Conservation (phyloP, 2,797 vertebrate species). For the Sparidentex hasta region DNA sequence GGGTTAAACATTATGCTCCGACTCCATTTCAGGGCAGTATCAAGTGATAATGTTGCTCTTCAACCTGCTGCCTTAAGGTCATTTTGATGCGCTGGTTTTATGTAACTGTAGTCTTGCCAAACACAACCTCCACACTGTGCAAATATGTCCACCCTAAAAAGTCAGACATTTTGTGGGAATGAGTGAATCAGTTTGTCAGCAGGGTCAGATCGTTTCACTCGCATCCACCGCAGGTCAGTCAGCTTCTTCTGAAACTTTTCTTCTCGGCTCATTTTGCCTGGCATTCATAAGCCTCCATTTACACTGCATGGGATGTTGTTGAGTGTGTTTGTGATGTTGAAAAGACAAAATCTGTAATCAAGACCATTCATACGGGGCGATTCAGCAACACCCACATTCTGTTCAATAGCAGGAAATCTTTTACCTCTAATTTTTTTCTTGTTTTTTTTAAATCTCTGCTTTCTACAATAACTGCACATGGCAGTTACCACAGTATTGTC, state of each 20-base stretch:
- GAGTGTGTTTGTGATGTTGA: too few relatives aligned
- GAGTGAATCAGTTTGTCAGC: conserved; percentile 13
- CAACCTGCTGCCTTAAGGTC: conserved; percentile 14
- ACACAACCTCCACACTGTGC: conserved; percentile 28
- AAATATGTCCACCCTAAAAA: conserved; percentile 16
- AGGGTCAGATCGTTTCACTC: conserved; percentile 1
- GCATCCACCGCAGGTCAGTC: conserved; percentile 25
- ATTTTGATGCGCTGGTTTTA: conserved; percentile 17
- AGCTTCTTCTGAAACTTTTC: conserved; percentile 5
- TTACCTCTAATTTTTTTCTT: too few relatives aligned
- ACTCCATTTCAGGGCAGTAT: background rate
- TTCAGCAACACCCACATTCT: too few relatives aligned
- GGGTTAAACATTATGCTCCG: background rate
- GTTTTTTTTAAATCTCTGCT: too few relatives aligned
- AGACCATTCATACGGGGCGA: too few relatives aligned
- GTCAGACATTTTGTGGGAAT: background rate
- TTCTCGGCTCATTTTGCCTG: background rate
- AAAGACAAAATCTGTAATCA: too few relatives aligned
- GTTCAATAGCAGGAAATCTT: too few relatives aligned
- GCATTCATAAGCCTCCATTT: too few relatives aligned
- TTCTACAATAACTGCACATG: too few relatives aligned
- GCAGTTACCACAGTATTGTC: too few relatives aligned
- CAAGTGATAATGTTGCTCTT: conserved; percentile 2
- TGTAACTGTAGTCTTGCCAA: conserved; percentile 20
- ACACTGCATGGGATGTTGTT: too few relatives aligned